These are phyloP conservation scores for Acrossocheilus fasciatus DNA, from an alignment of 2,797 vertebrate genomes.

Conservation along the genomic window DNA sequence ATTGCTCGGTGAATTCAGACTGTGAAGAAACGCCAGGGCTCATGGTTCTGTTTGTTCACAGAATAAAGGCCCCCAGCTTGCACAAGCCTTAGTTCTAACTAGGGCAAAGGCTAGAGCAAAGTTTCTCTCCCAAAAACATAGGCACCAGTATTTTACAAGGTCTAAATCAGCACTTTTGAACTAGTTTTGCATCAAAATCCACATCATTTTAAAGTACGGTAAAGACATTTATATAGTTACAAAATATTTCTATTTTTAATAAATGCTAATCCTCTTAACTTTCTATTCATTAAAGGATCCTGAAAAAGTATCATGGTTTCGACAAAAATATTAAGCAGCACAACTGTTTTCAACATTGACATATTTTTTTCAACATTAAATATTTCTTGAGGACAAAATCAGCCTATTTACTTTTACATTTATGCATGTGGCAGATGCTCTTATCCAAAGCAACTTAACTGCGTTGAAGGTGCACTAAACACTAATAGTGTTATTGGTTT, in stretches of 20 bases:
- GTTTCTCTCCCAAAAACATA: slow-evolving; percentile 15
- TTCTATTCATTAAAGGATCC: too few species aligned
- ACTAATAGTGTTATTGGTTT: not conserved
- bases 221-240: not conserved
- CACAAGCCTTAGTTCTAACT: slow-evolving; percentile 51
- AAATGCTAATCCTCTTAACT: not conserved
- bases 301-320: too few species aligned
- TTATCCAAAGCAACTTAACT: not conserved
- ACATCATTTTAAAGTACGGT: not conserved
- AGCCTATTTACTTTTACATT: not conserved
- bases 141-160: not conserved
- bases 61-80: slow-evolving; percentile 42
- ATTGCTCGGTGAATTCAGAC: slow-evolving; percentile 38
- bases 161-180: not conserved
- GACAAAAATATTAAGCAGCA: too few species aligned
- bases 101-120: slow-evolving; percentile 38
- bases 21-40: slow-evolving; percentile 43
- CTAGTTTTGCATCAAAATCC: not conserved
- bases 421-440: not conserved
- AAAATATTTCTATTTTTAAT: not conserved
- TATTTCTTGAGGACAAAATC: not conserved
- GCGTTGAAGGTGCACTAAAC: not conserved
- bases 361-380: too few species aligned
- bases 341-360: too few species aligned
- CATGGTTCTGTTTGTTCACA: slow-evolving; percentile 50